Evolutionary conservation across 2,113 vertebrate genomes (phyloP).

Genomic region (Ibidorhyncha struthersii): DNA sequence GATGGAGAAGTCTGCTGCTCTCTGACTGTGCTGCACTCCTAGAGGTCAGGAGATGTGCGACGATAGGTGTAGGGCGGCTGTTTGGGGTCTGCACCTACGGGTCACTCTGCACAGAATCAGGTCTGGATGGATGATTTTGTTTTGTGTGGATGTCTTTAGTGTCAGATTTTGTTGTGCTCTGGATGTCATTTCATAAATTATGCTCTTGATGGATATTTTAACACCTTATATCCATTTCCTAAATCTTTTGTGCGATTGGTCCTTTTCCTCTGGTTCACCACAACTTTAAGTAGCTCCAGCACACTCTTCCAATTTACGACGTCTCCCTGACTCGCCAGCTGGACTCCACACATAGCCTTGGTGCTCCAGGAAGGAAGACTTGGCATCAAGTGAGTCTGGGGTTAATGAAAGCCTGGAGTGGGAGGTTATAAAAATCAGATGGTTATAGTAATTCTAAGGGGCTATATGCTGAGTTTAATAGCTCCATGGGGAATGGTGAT

Average conservation of each 20-base stretch:
- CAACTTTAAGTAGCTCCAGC: slow-evolving; percentile 57
- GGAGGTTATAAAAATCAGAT: slow-evolving; percentile 65
- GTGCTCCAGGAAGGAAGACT: slow-evolving; percentile 58
- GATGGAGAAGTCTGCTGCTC: background rate
- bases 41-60: background rate
- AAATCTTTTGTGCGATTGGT: slow-evolving; percentile 17
- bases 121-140: background rate
- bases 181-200: slow-evolving; percentile 11
- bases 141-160: background rate
- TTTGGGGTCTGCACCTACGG: background rate
- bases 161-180: background rate
- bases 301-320: background rate
- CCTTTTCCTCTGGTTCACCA: slow-evolving; percentile 51
- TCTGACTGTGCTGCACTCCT: background rate
- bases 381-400: slow-evolving; percentile 42
- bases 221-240: slow-evolving; percentile 42
- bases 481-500: background rate
- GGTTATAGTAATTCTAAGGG: slow-evolving; percentile 35
- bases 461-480: slow-evolving; percentile 3
- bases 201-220: slow-evolving; percentile 3
- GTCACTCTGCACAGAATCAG: background rate
- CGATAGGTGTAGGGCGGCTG: background rate
- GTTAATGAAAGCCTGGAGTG: slow-evolving; percentile 63
- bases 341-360: slow-evolving; percentile 54
- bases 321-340: background rate